A percentile compares a stretch with the other conserved stretches of the same genome.
phyloP scores from a whole-genome alignment of 2,888 invertebrate genomes.

The Cephus pulcher region DNA sequence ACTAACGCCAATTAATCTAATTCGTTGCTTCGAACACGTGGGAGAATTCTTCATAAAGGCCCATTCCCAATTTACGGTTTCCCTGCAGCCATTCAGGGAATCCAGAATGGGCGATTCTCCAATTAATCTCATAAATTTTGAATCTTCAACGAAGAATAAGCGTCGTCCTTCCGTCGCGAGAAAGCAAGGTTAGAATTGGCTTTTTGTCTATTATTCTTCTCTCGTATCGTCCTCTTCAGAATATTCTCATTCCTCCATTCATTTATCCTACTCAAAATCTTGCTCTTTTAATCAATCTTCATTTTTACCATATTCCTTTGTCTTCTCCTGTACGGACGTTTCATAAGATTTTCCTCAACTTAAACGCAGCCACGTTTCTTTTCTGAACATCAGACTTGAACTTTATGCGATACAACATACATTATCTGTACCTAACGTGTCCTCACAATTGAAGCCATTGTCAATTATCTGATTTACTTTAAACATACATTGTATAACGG shows the following conservation, averaged over 20 bases:
- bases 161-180: not conserved
- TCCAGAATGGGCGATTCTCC: conserved; percentile 68
- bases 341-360: not conserved
- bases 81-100: conserved; percentile 76
- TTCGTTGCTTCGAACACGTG: not conserved
- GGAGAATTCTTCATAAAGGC: conserved; percentile 58
- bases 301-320: conserved; percentile 1
- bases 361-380: not conserved
- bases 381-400: conserved; percentile 18
- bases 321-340: not conserved
- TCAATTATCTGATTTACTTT: conserved; percentile 1
- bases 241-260: not conserved
- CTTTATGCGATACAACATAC: conserved; percentile 30
- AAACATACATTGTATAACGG: conserved; percentile 32
- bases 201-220: not conserved
- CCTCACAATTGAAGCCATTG: conserved; percentile 28
- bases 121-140: conserved; percentile 40
- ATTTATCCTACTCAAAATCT: not conserved
- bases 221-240: not conserved
- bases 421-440: conserved; percentile 36
- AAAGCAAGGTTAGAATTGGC: not conserved
- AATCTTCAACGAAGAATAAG: conserved; percentile 33
- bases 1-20: not conserved
- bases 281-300: not conserved
- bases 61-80: conserved; percentile 64